These are phyloP conservation scores for Pagetopsis macropterus DNA, from an alignment of 2,797 vertebrate species.

Conservation along the genomic window DNA sequence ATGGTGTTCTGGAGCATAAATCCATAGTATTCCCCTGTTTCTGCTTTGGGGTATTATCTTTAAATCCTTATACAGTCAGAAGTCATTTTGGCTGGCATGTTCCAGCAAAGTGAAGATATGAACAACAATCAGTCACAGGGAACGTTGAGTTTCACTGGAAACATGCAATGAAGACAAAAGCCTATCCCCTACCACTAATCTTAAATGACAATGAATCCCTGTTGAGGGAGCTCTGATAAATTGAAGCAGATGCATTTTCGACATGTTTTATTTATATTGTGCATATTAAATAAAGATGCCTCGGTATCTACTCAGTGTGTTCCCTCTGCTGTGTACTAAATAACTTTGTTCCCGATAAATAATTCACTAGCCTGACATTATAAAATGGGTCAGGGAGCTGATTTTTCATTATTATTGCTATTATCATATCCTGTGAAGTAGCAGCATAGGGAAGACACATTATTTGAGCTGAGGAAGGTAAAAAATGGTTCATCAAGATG, in stretches of 20 bases:
- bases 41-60: constrained; percentile 67
- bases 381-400: constrained; percentile 82
- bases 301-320: constrained; percentile 78
- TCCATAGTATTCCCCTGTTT: constrained; percentile 65
- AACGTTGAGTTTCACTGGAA: constrained; percentile 64
- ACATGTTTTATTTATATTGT: constrained; percentile 83
- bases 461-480: constrained; percentile 39
- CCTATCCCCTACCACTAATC: constrained; percentile 64
- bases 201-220: constrained; percentile 76
- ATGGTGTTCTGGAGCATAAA: constrained; percentile 65
- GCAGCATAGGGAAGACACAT: constrained; percentile 59
- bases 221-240: constrained; percentile 79
- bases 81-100: constrained; percentile 64
- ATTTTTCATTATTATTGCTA: constrained; percentile 80
- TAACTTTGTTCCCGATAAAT: constrained; percentile 85
- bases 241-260: constrained; percentile 80
- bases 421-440: constrained; percentile 72
- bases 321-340: constrained; percentile 84
- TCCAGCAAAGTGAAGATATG: constrained; percentile 70
- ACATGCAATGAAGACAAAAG: constrained; percentile 73
- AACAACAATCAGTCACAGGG: constrained; percentile 66
- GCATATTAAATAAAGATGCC: constrained; percentile 84
- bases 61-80: constrained; percentile 63
- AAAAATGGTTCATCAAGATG: constrained; percentile 52
- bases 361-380: constrained; percentile 82